Evolutionary conservation across 2,113 vertebrate species (phyloP), one percentile per base, ranked within the genome.

Genomic region (Blennius ocellaris): DNA sequence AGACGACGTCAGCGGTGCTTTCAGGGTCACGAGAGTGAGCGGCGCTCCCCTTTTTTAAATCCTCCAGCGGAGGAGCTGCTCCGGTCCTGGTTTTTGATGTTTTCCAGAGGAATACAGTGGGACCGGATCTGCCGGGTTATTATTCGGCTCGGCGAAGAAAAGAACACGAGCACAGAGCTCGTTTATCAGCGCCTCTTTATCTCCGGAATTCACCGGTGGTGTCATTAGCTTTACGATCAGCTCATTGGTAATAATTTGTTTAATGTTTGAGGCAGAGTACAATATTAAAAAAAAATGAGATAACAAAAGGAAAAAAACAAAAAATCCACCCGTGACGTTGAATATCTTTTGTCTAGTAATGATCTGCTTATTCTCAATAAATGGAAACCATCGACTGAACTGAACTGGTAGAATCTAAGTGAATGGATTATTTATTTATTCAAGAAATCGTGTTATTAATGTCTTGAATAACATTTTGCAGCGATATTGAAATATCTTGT

Each of bases 161-260:
- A 53, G 51, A 49, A 52, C 16, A 61, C 6, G 51, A 68, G 36
- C 39, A 39, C 6, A 9, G 37, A 38, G 49, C 50, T 80, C 53
- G 61, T 83, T 61, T 11, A 71, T 83, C 65, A 71, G n/a, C 0
- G 56, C 63, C 55, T n/a, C 53, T 63, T 54, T 60, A 38, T 45
- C 45, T 7, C 30, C 63, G 52, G 50, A 69, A 72, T 61, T 21
- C 56, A 76, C 21, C 52, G 38, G 14, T 0, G 9, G 3, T 52
- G 59, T 30, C 52, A n/a, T 39, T 8, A 5, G 47, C 73, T 62
- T 60, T 15, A 67, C 64, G 56, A 21, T 68, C 38, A 30, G 51
- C 50, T 71, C 40, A 67, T 78, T 78, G 59, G 11, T 55, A 37
- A 47, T 57, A 52, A 57, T 77, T 63, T 12, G 11, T 72, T 64